phyloP scores from a whole-genome alignment of 2,797 vertebrate genomes.

The Bradypodion ventrale region DNA sequence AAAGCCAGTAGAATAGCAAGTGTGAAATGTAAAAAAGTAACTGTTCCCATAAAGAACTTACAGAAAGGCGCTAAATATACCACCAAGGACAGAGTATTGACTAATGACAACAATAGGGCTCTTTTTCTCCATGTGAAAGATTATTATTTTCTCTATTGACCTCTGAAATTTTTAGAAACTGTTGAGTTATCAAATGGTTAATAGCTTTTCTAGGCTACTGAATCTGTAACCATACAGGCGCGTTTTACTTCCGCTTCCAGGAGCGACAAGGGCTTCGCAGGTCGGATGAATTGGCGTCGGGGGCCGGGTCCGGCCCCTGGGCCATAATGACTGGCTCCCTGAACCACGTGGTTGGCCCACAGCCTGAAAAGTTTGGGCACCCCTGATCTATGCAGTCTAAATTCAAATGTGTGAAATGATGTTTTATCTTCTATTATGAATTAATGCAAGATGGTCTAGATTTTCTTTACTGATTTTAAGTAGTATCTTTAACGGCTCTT shows the following conservation, averaged over 20 bases:
- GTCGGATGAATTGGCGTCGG: too few species aligned
- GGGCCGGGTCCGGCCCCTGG: too few species aligned
- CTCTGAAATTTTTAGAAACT: neutral
- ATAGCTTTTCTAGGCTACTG: neutral
- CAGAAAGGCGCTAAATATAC: neutral
- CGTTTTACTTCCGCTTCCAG: too few species aligned
- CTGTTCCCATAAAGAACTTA: too few species aligned
- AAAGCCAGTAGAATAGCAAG: too few species aligned
- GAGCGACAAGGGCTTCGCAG: too few species aligned
- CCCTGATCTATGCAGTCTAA: constrained; percentile 23
- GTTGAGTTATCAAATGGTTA: neutral
- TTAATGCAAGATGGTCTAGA: neutral
- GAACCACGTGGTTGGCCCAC: too few species aligned
- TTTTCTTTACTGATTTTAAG: neutral
- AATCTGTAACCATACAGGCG: too few species aligned
- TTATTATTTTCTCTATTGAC: neutral
- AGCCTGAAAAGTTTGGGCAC: too few species aligned
- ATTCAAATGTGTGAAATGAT: neutral
- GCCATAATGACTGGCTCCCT: too few species aligned
- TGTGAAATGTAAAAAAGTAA: too few species aligned
- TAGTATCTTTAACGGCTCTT: neutral
- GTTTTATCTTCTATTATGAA: neutral
- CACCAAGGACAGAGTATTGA: neutral
- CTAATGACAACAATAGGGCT: neutral
- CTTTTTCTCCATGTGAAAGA: neutral